Percentiles rank a stretch among this genome's conserved stretches.
Evolutionary conservation across 2,888 invertebrate species (phyloP).

Genomic region (Neuroscelio doddi): DNA sequence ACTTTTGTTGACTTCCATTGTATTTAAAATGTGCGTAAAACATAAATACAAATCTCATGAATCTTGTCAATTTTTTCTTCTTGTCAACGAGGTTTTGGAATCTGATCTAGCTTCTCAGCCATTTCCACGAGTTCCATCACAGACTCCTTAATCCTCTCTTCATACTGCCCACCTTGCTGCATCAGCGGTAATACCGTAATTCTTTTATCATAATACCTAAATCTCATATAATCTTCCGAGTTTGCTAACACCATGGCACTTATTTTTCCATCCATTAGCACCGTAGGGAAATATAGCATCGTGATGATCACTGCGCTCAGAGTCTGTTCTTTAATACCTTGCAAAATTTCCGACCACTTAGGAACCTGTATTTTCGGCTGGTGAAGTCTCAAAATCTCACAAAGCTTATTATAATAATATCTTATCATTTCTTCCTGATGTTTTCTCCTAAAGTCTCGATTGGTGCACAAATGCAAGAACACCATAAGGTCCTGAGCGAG

Average conservation of each 20-base stretch:
- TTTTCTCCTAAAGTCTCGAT: constrained; percentile 24
- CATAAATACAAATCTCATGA: too few species aligned
- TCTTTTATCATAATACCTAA: constrained; percentile 48
- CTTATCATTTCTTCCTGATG: constrained; percentile 30
- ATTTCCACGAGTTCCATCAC: constrained; percentile 48
- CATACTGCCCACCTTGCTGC: constrained; percentile 53
- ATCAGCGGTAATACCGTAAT: constrained; percentile 52
- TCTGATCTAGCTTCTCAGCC: constrained; percentile 8
- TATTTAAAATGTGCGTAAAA: too few species aligned
- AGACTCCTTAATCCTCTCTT: constrained; percentile 49
- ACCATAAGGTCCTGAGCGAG: constrained; percentile 40
- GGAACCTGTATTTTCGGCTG: constrained; percentile 64
- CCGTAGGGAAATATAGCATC: constrained; percentile 55
- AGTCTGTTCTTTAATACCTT: constrained; percentile 58
- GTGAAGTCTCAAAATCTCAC: constrained; percentile 22
- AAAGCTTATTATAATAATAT: constrained; percentile 39
- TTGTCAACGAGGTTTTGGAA: constrained; percentile 18
- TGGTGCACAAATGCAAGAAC: constrained; percentile 40
- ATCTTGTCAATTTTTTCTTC: too few species aligned
- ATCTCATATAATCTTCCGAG: constrained; percentile 39
- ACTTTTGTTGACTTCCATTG: too few species aligned
- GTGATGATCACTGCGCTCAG: constrained; percentile 56
- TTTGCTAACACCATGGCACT: constrained; percentile 52
- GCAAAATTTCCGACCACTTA: constrained; percentile 54
- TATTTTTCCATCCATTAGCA: constrained; percentile 53